Base-by-base conservation (phyloP, 2,888 invertebrate genomes). In the Agrotis clavis region DNA sequence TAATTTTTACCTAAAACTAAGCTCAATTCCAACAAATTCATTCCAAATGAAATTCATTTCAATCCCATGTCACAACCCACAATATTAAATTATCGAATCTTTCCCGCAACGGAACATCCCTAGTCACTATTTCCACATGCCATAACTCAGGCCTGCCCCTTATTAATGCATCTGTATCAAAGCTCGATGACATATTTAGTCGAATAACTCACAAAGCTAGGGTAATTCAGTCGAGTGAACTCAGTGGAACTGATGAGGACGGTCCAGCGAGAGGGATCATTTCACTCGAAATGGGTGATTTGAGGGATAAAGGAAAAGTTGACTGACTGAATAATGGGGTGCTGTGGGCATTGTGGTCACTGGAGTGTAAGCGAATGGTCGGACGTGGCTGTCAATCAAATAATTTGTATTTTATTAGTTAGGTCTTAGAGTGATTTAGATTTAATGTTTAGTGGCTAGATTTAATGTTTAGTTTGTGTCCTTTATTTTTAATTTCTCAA, bases 101-200 rank as follows among this genome's bases (percentile, higher is more conserved):
- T 62, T 47, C 19, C 47, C 21, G 11, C 2, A 0, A 1, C n/a
- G 5, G 25, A 21, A 68, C 85, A 75, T 62, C 86, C 60, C 83
- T 79, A 85, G 9, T 19, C 57, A 67, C 87, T 90, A 90, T 91
- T 90, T 90, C 84, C 86, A 90, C 83, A 73, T 71, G 71, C 74
- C 59, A 74, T 92, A 92, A 91, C 85, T 92, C 92, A 92, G 85
- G 82, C 61, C 84, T 61, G 74, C 81, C 84, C 86, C 89, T 91
- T 90, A 92, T 91, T 92, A 93, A 91, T 90, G 90, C 87, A 86
- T 86, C 86, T 76, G 88, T 91, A 92, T 93, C 92, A 93, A 93
- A 93, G 92, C 78, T 86, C 90, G 93, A 92, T 90, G 93, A 93
- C 93, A 92, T 90, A 92, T 93, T 92, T 92, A 93, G 89, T 86